Base-by-base conservation (phyloP, 2,797 vertebrate genomes). In the Falco novaeseelandiae region DNA sequence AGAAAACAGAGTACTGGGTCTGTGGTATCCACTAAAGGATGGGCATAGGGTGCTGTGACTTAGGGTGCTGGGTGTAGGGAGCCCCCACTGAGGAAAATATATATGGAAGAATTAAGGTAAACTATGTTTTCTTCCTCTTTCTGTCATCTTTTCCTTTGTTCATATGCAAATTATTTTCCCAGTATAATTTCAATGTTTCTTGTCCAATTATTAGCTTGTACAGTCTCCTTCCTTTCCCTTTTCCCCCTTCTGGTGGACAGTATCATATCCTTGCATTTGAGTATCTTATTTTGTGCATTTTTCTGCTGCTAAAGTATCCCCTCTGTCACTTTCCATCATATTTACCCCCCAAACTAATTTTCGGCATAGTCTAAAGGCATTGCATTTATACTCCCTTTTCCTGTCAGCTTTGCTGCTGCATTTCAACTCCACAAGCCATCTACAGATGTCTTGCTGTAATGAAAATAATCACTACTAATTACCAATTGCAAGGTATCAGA, bases 391-490 rank as follows among this genome's bases (percentile, higher is more conserved):
- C 10, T 49, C 26, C 27, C 5, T 84, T 90, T 83, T 51, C 26
- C 34, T 67, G 23, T 40, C 38, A 90, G 8, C 29, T 76, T 90
- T 88, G 51, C 29, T 71, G 58, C 11, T 89, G 30, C 81, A 72
- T 67, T 92, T 93, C 36, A 76, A 14, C 11, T 72, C 16, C 46
- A 66, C 6, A n/a, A 27, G 44, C 21, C 51, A 69, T 83, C 38
- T 51, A 76, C 38, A 30, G 10, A 9, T 69, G 84, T 54, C 51
- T 79, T 83, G 12, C 54, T 87, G 46, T 77, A 94, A 91, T 80
- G 63, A 90, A 90, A 87, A 58, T 86, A 92, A 74, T 94, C 87
- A 25, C 54, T 38, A 19, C 17, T 85, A 57, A 89, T 93, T 95
- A 59, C n/a, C 12, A 48, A 48, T 55, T 62, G 32, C 55, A 30